A percentile compares a stretch with the other conserved stretches of the same genome.
phyloP scores from a whole-genome alignment of 2,888 invertebrate species.

The Melinopterus prodromus region DNA sequence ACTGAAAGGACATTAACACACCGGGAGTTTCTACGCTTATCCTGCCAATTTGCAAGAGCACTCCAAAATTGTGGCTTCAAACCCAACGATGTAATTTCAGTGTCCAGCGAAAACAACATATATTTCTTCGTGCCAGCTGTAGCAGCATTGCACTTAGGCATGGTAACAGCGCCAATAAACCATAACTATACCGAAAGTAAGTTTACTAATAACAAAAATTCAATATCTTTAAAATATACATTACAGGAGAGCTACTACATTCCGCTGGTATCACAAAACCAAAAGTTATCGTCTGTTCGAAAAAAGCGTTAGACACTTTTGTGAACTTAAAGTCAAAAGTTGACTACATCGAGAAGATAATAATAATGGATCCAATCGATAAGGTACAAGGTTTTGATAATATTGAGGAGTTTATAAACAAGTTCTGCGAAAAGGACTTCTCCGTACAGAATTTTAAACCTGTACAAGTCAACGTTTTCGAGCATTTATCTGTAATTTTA shows the following conservation, averaged over 20 bases:
- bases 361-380: slow-evolving; percentile 64
- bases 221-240: slow-evolving; percentile 49
- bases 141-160: slow-evolving; percentile 48
- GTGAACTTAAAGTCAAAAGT: slow-evolving; percentile 63
- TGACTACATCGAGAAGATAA: slow-evolving; percentile 63
- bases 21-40: slow-evolving; percentile 42
- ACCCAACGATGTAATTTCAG: slow-evolving; percentile 45
- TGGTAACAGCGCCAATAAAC: slow-evolving; percentile 48
- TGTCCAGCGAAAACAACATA: slow-evolving; percentile 50
- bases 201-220: background rate
- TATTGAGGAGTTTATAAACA: slow-evolving; percentile 50
- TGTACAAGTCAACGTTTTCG: slow-evolving; percentile 59
- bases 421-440: slow-evolving; percentile 53
- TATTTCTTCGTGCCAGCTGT: slow-evolving; percentile 48
- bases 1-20: slow-evolving; percentile 43
- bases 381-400: slow-evolving; percentile 63
- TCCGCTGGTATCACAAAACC: slow-evolving; percentile 71
- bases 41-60: slow-evolving; percentile 47
- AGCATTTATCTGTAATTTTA: slow-evolving; percentile 70
- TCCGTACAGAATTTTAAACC: slow-evolving; percentile 58
- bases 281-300: slow-evolving; percentile 71
- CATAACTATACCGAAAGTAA: slow-evolving; percentile 45
- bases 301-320: slow-evolving; percentile 64
- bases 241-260: slow-evolving; percentile 58
- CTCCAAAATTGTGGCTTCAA: slow-evolving; percentile 44